Evolutionary conservation across 2,797 vertebrate species (phyloP), one percentile per base, ranked within the genome.

Genomic region (Lepus townsendii): DNA sequence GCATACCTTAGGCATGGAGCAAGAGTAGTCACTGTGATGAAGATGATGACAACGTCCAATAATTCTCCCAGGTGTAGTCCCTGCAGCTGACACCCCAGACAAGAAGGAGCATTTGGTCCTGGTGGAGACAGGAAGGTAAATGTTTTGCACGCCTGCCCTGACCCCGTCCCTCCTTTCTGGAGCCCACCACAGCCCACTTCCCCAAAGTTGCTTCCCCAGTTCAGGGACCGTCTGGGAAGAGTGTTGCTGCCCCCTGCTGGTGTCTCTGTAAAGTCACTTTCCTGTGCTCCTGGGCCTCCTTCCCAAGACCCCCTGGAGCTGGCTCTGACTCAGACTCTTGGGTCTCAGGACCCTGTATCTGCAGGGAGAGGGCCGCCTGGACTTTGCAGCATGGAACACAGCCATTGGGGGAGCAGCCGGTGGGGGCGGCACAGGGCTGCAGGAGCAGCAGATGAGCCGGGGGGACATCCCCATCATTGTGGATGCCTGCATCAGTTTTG

Each of bases 401-500:
- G 99, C 99, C 98, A 99, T 99, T 96, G 99, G 98, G 96, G 98
- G 98, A 0, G 99, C 99, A 0, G 99, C 99, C 0, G 99, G 99
- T 0, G 99, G 99, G 0, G 98, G 99, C 19, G 99, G 99, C 0
- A 99, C 99, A 0, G 97, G 99, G 0, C 98, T 99, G 95, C 98
- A 99, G 78, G 99, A 99, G 82, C 99, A 99, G 98, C 99, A 99
- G 98, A 99, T 99, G 97, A 99, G 99, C 98, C 97, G 99, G 0
- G 99, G 98, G 5, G 99, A 99, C 98, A 99, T 99, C 93, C 99
- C 99, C 96, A 99, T 99, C 97, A 99, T 99, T 0, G 99, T 99
- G 96, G 99, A 99, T 97, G 99, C 99, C 98, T 99, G 99, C 98
- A 99, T 99, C 1, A 99, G 99, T 95, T 99, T 99, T 98, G 99